Conservation (phyloP, 2,113 vertebrate genomes). For the Urocitellus parryii region DNA sequence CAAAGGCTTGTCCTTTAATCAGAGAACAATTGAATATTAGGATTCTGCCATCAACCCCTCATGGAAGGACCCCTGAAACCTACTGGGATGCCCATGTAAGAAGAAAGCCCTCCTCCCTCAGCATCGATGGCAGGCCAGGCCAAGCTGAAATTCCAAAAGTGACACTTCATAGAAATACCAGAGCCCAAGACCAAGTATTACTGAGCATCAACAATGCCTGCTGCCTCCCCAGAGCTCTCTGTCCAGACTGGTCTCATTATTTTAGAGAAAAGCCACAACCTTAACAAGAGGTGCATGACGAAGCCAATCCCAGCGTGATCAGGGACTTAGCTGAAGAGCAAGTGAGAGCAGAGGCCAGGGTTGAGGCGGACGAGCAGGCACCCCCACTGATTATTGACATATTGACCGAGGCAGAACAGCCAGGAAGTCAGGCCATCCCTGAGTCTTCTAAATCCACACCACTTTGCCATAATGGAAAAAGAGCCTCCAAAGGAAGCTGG, state of each 20-base stretch:
- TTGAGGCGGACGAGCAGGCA: conserved; percentile 34
- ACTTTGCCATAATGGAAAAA: conserved; percentile 73
- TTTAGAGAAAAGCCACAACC: conserved; percentile 71
- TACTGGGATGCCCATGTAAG: background rate
- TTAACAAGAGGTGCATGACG: conserved; percentile 72
- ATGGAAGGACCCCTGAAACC: background rate
- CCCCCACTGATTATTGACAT: conserved; percentile 68
- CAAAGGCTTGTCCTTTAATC: conserved; percentile 4
- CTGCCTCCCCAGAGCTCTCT: conserved; percentile 32
- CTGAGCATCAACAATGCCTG: background rate
- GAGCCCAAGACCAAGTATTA: conserved; percentile 5
- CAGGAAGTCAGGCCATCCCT: conserved; percentile 65
- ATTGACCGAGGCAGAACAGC: conserved; percentile 53
- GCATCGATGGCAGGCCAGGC: background rate
- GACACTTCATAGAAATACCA: conserved; percentile 39
- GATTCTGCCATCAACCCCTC: background rate
- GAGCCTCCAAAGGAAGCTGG: conserved; percentile 60
- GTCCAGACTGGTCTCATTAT: conserved; percentile 56
- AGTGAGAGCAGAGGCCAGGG: conserved; percentile 53
- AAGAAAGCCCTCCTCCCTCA: background rate
- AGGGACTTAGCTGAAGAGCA: conserved; percentile 55
- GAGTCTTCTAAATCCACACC: conserved; percentile 58
- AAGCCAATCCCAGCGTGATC: background rate
- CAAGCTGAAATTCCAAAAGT: background rate
- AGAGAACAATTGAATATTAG: background rate